Conservation (phyloP, 2,888 invertebrate species). For the Cheilosia urbana region DNA sequence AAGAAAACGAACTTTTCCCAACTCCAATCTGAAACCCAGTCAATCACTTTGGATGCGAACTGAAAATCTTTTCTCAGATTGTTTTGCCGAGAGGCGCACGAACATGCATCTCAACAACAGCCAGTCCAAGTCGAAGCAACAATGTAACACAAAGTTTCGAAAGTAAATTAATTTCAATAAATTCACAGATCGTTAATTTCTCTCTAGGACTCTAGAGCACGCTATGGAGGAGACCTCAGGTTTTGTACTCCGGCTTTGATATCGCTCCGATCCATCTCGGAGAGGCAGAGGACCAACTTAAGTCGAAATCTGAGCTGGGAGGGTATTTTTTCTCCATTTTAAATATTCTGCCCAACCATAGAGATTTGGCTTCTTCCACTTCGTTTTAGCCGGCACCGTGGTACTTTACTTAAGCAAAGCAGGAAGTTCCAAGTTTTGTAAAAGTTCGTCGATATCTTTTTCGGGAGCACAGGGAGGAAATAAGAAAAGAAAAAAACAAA, state of each 20-base stretch:
- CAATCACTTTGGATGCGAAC: conserved; percentile 1
- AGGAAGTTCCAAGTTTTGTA: conserved; percentile 58
- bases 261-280: conserved; percentile 30
- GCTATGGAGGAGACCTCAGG: neutral
- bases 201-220: neutral
- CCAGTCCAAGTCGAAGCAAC: conserved; percentile 6
- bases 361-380: conserved; percentile 10
- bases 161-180: conserved; percentile 74
- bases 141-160: conserved; percentile 47
- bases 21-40: neutral
- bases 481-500: neutral
- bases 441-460: conserved; percentile 63
- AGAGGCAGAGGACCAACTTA: conserved; percentile 17
- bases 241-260: conserved; percentile 10
- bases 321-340: neutral
- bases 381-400: neutral
- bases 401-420: conserved; percentile 47
- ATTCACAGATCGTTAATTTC: conserved; percentile 73
- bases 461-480: conserved; percentile 4
- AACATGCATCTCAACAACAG: conserved; percentile 23
- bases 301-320: conserved; percentile 46
- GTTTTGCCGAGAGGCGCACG: too few species aligned
- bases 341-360: neutral
- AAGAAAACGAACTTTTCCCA: conserved; percentile 13
- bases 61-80: neutral